Conservation (phyloP, 1,140 invertebrate genomes). For the Eubasilissa regina region DNA sequence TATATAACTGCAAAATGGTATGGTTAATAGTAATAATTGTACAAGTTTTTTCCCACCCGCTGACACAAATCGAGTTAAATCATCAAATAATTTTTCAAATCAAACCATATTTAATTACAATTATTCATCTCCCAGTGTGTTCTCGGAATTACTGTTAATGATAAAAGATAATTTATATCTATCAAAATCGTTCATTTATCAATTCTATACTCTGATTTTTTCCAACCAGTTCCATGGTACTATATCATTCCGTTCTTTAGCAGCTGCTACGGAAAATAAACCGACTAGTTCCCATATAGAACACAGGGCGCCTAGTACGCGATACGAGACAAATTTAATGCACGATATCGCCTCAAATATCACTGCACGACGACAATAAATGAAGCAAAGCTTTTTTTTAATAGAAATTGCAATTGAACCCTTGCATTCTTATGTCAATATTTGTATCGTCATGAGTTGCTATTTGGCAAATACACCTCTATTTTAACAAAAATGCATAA, state of each 20-base stretch:
- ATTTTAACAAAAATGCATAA: too few relatives aligned
- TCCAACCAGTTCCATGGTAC: conserved; percentile 17
- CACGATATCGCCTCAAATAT: too few relatives aligned
- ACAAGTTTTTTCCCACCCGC: not conserved
- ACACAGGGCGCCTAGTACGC: conserved; percentile 10
- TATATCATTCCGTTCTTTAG: conserved; percentile 20
- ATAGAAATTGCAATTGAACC: too few relatives aligned
- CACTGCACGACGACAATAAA: too few relatives aligned
- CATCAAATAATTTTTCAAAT: conserved; percentile 9
- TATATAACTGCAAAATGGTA: not conserved
- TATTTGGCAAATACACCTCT: too few relatives aligned
- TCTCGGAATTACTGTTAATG: conserved; percentile 28
- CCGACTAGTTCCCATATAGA: conserved; percentile 9
- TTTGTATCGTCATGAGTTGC: too few relatives aligned
- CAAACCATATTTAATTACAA: conserved; percentile 24
- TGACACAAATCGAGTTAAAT: not conserved
- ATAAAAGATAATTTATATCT: conserved; percentile 38
- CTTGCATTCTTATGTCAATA: too few relatives aligned
- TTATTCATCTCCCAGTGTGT: conserved; percentile 10
- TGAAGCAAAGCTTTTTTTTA: too few relatives aligned
- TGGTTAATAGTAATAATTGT: not conserved
- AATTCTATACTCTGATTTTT: conserved; percentile 40
- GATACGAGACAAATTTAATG: not conserved
- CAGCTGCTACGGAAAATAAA: conserved; percentile 17
- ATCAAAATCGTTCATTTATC: conserved; percentile 36